phyloP scores from a whole-genome alignment of 2,888 invertebrate genomes.

The Catocala fraxini region DNA sequence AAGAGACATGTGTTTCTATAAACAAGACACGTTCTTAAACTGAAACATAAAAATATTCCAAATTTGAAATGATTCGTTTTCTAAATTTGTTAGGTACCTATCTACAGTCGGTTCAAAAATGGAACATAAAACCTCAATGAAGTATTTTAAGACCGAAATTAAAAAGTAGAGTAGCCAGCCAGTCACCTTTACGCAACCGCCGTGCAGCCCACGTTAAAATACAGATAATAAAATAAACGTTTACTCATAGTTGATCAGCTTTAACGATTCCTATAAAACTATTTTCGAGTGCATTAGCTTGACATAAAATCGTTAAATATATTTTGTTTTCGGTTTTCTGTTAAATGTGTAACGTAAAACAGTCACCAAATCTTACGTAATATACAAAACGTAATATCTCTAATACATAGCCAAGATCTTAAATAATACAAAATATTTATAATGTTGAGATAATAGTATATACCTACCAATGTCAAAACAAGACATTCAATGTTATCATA shows the following conservation, averaged over 20 bases:
- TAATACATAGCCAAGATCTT: not conserved
- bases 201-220: slow-evolving; percentile 21
- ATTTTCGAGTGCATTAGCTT: slow-evolving; percentile 63
- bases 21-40: too few species aligned
- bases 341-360: slow-evolving; percentile 49
- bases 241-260: slow-evolving; percentile 40
- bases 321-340: slow-evolving; percentile 33
- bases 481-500: too few species aligned
- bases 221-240: slow-evolving; percentile 32
- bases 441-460: too few species aligned
- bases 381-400: slow-evolving; percentile 33
- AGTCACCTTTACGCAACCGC: slow-evolving; percentile 6
- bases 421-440: not conserved
- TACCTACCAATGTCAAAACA: too few species aligned
- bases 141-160: slow-evolving; percentile 1
- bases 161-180: slow-evolving; percentile 5
- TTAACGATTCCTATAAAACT: slow-evolving; percentile 66
- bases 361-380: slow-evolving; percentile 21
- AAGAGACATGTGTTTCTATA: not conserved
- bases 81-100: too few species aligned
- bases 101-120: too few species aligned
- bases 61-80: too few species aligned
- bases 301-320: slow-evolving; percentile 37
- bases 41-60: too few species aligned
- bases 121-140: too few species aligned